These are phyloP conservation scores for Clusia tigrina DNA, from an alignment of 2,888 invertebrate genomes.

Conservation along the genomic window DNA sequence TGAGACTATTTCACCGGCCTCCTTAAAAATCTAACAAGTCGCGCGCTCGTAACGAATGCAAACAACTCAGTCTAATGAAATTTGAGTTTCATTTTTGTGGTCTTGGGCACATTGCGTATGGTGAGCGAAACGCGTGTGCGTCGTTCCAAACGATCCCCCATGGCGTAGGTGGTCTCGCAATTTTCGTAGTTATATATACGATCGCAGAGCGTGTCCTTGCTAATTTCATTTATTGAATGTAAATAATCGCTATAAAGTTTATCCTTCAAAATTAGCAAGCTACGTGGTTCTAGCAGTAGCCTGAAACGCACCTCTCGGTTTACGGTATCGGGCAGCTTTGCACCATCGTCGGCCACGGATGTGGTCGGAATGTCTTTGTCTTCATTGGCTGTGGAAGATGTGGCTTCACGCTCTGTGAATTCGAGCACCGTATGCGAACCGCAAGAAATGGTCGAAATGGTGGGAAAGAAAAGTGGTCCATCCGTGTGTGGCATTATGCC, in stretches of 20 bases:
- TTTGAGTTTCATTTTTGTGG: slow-evolving; percentile 76
- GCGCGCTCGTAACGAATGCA: too few species aligned
- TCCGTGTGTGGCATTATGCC: slow-evolving; percentile 98
- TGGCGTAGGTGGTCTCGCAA: slow-evolving; percentile 68
- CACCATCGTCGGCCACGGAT: background rate
- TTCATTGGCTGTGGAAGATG: background rate
- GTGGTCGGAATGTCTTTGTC: slow-evolving; percentile 15
- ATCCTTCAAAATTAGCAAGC: slow-evolving; percentile 85
- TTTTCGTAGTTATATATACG: slow-evolving; percentile 72
- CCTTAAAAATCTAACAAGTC: too few species aligned
- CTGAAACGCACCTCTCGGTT: slow-evolving; percentile 69
- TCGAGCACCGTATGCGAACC: slow-evolving; percentile 92
- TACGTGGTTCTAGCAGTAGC: slow-evolving; percentile 84
- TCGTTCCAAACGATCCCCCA: slow-evolving; percentile 73
- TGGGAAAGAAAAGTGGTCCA: slow-evolving; percentile 92
- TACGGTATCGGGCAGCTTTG: background rate
- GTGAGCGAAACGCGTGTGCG: slow-evolving; percentile 88
- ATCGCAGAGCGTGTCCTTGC: slow-evolving; percentile 71
- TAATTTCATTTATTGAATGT: slow-evolving; percentile 83
- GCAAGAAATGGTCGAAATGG: slow-evolving; percentile 90
- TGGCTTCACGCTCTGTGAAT: slow-evolving; percentile 66
- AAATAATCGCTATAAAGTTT: slow-evolving; percentile 83
- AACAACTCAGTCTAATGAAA: slow-evolving; percentile 60
- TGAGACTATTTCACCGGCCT: too few species aligned
- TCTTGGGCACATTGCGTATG: slow-evolving; percentile 92